phyloP scores from a whole-genome alignment of 2,113 vertebrate species.

The Parus major region DNA sequence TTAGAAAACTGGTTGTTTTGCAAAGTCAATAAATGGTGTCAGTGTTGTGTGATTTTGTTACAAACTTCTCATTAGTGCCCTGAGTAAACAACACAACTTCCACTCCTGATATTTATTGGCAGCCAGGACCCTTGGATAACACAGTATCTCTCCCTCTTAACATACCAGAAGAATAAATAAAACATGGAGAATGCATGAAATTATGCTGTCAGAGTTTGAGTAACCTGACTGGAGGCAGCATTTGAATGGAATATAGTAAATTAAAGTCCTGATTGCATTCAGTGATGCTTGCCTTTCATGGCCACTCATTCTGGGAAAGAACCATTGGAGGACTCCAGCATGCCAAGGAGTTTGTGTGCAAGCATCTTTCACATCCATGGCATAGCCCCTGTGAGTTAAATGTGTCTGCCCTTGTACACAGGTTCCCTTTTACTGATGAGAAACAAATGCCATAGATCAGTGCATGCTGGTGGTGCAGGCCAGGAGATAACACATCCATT shows the following conservation, averaged over 20 bases:
- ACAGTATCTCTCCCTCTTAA: not conserved
- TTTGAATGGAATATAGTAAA: not conserved
- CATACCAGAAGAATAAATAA: not conserved
- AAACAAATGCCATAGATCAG: not conserved
- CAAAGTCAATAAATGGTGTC: not conserved
- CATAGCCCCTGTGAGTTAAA: not conserved
- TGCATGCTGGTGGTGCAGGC: not conserved
- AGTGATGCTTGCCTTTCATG: not conserved
- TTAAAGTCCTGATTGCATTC: not conserved
- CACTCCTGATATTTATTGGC: not conserved
- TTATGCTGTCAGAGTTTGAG: not conserved
- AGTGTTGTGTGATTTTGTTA: not conserved
- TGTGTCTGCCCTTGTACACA: not conserved
- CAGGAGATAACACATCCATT: not conserved
- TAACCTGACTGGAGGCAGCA: not conserved
- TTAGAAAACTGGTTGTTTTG: constrained; percentile 12
- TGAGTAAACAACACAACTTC: not conserved
- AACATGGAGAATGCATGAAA: not conserved
- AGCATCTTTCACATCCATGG: fast-evolving
- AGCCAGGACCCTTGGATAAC: not conserved
- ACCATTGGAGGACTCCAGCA: fast-evolving
- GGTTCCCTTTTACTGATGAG: not conserved
- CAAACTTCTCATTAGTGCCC: not conserved
- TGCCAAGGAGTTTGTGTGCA: not conserved
- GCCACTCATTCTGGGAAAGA: not conserved